Conservation (phyloP, 2,797 vertebrate species). For the Tolypeutes matacus region DNA sequence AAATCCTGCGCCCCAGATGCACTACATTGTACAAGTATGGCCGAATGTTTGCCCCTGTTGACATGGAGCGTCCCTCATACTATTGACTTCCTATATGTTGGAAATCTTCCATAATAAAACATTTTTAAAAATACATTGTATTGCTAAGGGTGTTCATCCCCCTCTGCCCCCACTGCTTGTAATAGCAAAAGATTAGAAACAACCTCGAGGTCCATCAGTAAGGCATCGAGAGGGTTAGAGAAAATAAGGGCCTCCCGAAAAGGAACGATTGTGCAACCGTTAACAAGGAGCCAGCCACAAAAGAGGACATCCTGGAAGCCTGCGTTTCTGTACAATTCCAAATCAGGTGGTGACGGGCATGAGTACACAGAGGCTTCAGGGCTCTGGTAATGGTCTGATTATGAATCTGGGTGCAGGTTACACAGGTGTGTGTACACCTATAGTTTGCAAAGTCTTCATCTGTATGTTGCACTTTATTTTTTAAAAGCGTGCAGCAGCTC, state of each 20-base stretch:
- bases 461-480: not conserved
- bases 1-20: not conserved
- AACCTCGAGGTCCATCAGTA: not conserved
- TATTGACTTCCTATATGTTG: not conserved
- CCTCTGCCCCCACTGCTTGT: not conserved
- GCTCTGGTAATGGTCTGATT: not conserved
- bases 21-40: not conserved
- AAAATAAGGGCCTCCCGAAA: not conserved
- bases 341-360: not conserved
- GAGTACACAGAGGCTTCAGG: not conserved
- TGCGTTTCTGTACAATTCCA: not conserved
- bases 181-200: not conserved
- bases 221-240: not conserved
- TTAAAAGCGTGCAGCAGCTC: not conserved
- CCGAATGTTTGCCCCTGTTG: not conserved
- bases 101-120: conserved; percentile 10
- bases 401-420: not conserved
- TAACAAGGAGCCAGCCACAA: not conserved
- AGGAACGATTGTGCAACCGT: not conserved
- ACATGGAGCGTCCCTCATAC: not conserved
- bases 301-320: not conserved
- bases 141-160: not conserved
- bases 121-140: not conserved
- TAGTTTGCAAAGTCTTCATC: not conserved
- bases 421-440: not conserved